Percentiles rank a stretch among this genome's conserved stretches.
phyloP scores from a whole-genome alignment of 2,113 vertebrate genomes.

The Nesoenas mayeri region DNA sequence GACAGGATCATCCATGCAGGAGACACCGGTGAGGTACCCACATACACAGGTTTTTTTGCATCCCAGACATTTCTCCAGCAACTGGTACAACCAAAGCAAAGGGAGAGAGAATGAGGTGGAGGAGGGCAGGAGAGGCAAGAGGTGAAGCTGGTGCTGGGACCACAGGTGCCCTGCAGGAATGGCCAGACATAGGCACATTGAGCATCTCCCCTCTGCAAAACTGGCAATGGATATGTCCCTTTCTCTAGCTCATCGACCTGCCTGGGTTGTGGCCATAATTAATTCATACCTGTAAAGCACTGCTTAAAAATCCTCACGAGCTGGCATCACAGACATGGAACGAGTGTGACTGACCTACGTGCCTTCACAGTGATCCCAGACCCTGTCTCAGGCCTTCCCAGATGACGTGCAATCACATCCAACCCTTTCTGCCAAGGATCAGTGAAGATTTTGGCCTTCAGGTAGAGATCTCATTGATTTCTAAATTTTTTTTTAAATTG shows the following conservation, averaged over 20 bases:
- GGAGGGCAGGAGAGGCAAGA: neutral
- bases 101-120: neutral
- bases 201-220: neutral
- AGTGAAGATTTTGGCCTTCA: neutral
- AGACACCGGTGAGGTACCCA: neutral
- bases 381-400: neutral
- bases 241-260: neutral
- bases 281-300: neutral
- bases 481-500: neutral
- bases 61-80: neutral
- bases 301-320: neutral
- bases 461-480: neutral
- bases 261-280: neutral
- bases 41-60: neutral
- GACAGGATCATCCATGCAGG: neutral
- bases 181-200: neutral
- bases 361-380: neutral
- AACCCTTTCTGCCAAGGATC: neutral
- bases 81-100: neutral
- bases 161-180: neutral
- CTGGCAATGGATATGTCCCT: neutral
- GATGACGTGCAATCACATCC: rapidly evolving
- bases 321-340: neutral
- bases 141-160: neutral
- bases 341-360: neutral